These are phyloP conservation scores for Meta bourneti DNA, from an alignment of 2,888 invertebrate species.

Conservation along the genomic window DNA sequence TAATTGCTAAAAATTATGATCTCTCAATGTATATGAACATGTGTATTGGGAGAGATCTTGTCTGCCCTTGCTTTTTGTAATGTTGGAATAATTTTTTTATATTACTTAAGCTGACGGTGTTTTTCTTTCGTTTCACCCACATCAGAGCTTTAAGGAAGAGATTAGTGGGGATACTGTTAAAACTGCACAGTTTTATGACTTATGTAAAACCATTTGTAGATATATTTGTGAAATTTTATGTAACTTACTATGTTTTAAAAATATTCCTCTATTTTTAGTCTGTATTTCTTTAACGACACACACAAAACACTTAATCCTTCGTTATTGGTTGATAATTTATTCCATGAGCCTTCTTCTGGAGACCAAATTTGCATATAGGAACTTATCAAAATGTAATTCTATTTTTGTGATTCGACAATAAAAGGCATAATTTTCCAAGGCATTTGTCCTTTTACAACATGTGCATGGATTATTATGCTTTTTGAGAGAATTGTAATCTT, in stretches of 20 bases:
- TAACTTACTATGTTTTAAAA: slow-evolving; percentile 77
- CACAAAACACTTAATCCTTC: slow-evolving; percentile 30
- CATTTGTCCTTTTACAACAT: not conserved
- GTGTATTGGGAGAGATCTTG: slow-evolving; percentile 50
- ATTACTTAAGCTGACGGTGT: slow-evolving; percentile 67
- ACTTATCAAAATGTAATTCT: too few relatives aligned
- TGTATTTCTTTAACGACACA: slow-evolving; percentile 73
- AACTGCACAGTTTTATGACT: slow-evolving; percentile 77
- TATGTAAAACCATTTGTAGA: slow-evolving; percentile 77
- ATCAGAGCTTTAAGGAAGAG: slow-evolving; percentile 75
- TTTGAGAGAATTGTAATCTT: not conserved
- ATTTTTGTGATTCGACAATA: not conserved
- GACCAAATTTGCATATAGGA: too few relatives aligned
- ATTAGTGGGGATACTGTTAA: slow-evolving; percentile 76
- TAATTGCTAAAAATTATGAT: slow-evolving; percentile 33
- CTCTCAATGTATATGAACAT: slow-evolving; percentile 31
- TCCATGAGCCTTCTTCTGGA: not conserved
- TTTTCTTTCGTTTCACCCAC: slow-evolving; percentile 72
- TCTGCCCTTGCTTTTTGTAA: slow-evolving; percentile 66
- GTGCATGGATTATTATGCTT: not conserved
- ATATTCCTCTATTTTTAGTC: slow-evolving; percentile 77
- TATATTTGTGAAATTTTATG: slow-evolving; percentile 77
- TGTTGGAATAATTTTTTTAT: slow-evolving; percentile 31
- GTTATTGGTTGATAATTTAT: not conserved
- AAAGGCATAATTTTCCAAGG: not conserved